Percentiles rank a stretch among this genome's conserved stretches.
These are phyloP conservation scores for Pedionomus torquatus DNA, from an alignment of 2,113 vertebrate species.

Conservation along the genomic window DNA sequence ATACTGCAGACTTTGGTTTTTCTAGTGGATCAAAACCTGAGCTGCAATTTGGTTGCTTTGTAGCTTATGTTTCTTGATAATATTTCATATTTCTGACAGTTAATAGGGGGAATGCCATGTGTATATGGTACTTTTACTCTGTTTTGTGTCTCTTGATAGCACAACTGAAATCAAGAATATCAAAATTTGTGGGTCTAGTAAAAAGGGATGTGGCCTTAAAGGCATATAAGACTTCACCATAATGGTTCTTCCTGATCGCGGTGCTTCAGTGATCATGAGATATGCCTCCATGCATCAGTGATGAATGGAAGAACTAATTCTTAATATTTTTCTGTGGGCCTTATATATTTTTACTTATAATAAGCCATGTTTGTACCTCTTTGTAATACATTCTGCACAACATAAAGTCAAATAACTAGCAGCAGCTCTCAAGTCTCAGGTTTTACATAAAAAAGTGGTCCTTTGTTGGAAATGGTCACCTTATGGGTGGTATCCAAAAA, in stretches of 20 bases:
- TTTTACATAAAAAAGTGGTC: neutral
- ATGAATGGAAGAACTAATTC: neutral
- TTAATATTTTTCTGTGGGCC: neutral
- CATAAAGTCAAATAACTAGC: neutral
- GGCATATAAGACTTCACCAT: accelerated
- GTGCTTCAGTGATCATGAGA: neutral
- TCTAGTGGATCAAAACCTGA: neutral
- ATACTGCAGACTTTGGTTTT: neutral
- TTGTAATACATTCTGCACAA: neutral
- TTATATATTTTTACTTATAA: neutral
- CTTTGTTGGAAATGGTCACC: neutral
- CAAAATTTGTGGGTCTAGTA: neutral
- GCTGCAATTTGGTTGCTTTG: neutral
- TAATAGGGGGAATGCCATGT: neutral
- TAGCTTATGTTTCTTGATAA: neutral
- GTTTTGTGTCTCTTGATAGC: neutral
- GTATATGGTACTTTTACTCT: neutral
- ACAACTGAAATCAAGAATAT: neutral
- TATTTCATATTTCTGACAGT: neutral
- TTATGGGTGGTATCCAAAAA: neutral
- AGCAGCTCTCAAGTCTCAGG: neutral
- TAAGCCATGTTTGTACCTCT: neutral
- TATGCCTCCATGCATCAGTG: accelerated
- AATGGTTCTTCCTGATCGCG: neutral
- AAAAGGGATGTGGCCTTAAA: neutral